Evolutionary conservation across 2,113 vertebrate species (phyloP), one percentile per base, ranked within the genome.

Genomic region (Aegypius monachus): DNA sequence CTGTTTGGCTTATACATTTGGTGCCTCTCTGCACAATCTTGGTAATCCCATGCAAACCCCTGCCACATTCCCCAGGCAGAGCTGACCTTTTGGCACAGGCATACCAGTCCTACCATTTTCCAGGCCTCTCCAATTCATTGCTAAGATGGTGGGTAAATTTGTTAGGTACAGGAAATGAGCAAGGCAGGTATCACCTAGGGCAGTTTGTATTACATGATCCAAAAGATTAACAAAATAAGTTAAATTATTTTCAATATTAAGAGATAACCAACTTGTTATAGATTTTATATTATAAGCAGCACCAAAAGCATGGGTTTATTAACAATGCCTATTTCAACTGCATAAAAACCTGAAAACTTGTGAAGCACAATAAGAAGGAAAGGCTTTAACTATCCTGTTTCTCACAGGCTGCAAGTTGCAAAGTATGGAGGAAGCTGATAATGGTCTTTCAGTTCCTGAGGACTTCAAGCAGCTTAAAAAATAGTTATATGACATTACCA

Each of bases 401-500:
- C 73, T 82, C 40, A 52, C 16, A 71, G 73, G 48, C 81, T 91
- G 53, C 36, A 81, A 82, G 87, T 16, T 58, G 13, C 62, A 61
- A 85, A 84, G 40, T 5, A n/a, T 43, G 67, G 73, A 89, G 89
- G 91, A 93, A 93, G 73, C 86, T 94, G 94, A 97, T 95, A 95
- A 93, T 45, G 88, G 42, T 81, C 40, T 77, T 87, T 61, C 77
- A 80, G 84, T 77, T 97, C 81, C 94, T 32, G 70, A 82, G 81
- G 53, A 87, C 53, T 66, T 79, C 22, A 25, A 25, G 66, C 65
- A 87, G 48, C 47, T 94, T 19, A 43, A 81, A 71, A 63, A 47
- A 20, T 27, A 63, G 31, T 27, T 52, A 6, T 2, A 8, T 53
- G 36, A 18, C 66, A 48, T 79, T 21, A 52, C 31, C 75, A 90